phyloP scores from a whole-genome alignment of 2,888 invertebrate genomes.

The Caenorhabditis afra region DNA sequence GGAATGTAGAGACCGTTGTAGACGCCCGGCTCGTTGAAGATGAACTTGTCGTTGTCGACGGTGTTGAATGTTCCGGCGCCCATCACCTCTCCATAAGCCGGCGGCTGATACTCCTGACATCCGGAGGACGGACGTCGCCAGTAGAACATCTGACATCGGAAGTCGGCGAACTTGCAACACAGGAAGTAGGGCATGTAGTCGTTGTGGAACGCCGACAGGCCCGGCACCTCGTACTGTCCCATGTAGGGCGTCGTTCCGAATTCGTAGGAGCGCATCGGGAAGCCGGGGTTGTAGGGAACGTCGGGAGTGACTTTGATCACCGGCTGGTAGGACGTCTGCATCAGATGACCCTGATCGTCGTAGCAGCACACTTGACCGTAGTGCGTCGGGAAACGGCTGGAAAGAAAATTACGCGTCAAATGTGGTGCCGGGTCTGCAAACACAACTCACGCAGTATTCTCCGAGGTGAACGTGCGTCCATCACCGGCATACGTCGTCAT shows the following conservation, averaged over 20 bases:
- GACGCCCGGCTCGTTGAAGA: slow-evolving; percentile 95
- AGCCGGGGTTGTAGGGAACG: slow-evolving; percentile 79
- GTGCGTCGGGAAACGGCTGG: slow-evolving; percentile 79
- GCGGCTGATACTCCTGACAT: slow-evolving; percentile 95
- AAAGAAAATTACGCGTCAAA: too few relatives aligned
- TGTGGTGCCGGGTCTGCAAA: not conserved
- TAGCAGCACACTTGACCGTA: slow-evolving; percentile 97
- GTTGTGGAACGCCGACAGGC: slow-evolving; percentile 95
- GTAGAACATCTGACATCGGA: slow-evolving; percentile 94
- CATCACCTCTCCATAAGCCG: slow-evolving; percentile 89
- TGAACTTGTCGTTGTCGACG: slow-evolving; percentile 92
- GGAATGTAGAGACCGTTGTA: slow-evolving; percentile 86
- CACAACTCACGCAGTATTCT: slow-evolving; percentile 65
- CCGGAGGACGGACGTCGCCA: slow-evolving; percentile 92
- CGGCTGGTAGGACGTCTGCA: slow-evolving; percentile 95
- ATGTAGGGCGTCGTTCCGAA: slow-evolving; percentile 93
- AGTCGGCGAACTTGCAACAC: slow-evolving; percentile 95
- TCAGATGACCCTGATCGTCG: slow-evolving; percentile 91
- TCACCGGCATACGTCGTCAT: slow-evolving; percentile 76
- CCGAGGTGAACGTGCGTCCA: slow-evolving; percentile 58
- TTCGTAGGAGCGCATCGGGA: slow-evolving; percentile 84
- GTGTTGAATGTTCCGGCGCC: slow-evolving; percentile 96
- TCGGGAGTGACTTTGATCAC: slow-evolving; percentile 76
- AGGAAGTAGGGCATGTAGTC: slow-evolving; percentile 95
- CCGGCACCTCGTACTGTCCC: slow-evolving; percentile 94